Conservation (phyloP, 2,888 invertebrate species). For the Auanema sp. region DNA sequence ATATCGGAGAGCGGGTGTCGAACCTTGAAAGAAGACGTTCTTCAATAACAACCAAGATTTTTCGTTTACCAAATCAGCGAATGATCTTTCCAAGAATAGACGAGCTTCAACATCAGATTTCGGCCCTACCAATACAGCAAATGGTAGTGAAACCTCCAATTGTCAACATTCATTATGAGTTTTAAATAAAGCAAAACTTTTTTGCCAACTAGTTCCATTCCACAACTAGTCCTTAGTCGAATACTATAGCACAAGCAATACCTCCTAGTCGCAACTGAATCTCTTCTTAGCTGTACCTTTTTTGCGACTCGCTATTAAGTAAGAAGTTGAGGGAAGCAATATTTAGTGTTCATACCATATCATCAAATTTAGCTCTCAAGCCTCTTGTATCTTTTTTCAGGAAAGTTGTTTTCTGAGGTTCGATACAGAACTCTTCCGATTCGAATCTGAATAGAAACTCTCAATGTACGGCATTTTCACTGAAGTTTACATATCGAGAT, state of each 20-base stretch:
- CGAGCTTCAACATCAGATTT: slow-evolving; percentile 63
- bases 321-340: background rate
- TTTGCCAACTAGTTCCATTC: slow-evolving; percentile 57
- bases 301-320: slow-evolving; percentile 58
- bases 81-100: slow-evolving; percentile 60
- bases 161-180: background rate
- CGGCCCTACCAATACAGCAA: slow-evolving; percentile 62
- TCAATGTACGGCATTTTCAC: too few relatives aligned
- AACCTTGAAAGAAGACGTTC: slow-evolving; percentile 32
- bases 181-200: slow-evolving; percentile 25
- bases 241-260: slow-evolving; percentile 62
- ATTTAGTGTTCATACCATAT: slow-evolving; percentile 48
- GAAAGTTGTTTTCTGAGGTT: slow-evolving; percentile 48
- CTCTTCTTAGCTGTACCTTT: slow-evolving; percentile 61
- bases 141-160: slow-evolving; percentile 59
- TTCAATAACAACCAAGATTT: background rate
- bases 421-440: slow-evolving; percentile 60
- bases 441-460: slow-evolving; percentile 56
- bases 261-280: slow-evolving; percentile 58
- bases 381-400: slow-evolving; percentile 49
- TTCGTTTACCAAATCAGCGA: slow-evolving; percentile 50
- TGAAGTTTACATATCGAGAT: slow-evolving; percentile 54
- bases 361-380: slow-evolving; percentile 60
- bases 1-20: slow-evolving; percentile 60
- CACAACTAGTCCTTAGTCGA: slow-evolving; percentile 51